Base-by-base conservation (phyloP, 2,797 vertebrate genomes). In the Podargus strigoides region DNA sequence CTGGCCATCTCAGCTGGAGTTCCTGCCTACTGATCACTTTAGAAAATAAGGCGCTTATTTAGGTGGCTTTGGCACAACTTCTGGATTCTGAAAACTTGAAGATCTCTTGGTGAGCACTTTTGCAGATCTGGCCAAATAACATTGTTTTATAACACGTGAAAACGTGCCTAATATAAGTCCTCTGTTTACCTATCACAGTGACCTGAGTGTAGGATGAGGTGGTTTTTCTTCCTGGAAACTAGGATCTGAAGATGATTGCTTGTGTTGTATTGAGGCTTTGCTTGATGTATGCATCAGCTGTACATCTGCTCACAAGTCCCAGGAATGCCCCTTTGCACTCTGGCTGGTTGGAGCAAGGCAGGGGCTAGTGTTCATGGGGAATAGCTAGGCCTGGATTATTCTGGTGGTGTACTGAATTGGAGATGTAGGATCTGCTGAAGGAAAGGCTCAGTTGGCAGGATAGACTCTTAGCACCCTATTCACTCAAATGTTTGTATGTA, bases 341-440 rank as follows among this genome's bases (percentile, higher is more conserved):
- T 53, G 58, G 11, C 32, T 89, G 19, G 10, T 21, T 6, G 5
- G 34, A 49, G 19, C 13, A 53, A 49, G 34, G 9, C 18, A 58
- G 39, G n/a, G 12, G 8, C 13, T 44, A 12, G 4, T 20, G 44
- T 11, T 63, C 1, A 3, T 6, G 12, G 21, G 9, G 3, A 7
- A 5, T 4, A 26, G 30, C 22, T 80, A 47, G 14, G 3, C 3
- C 12, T 84, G 1, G 0, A 2, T 53, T 53, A 4, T 39, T 68
- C 14, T 8, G 4, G 19, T 37, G 24, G 3, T 26, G 3, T n/a
- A 46, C 15, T 7, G 16, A 56, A 22, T 0, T 55, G 44, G 41
- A 74, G 36, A 75, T 16, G 19, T 42, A 21, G 36, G 23, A 46
- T 30, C 17, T 28, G 6, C 24, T 23, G 21, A 62, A 78, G 34